Conservation (phyloP, 2,797 vertebrate species). For the Anguilla megastoma region DNA sequence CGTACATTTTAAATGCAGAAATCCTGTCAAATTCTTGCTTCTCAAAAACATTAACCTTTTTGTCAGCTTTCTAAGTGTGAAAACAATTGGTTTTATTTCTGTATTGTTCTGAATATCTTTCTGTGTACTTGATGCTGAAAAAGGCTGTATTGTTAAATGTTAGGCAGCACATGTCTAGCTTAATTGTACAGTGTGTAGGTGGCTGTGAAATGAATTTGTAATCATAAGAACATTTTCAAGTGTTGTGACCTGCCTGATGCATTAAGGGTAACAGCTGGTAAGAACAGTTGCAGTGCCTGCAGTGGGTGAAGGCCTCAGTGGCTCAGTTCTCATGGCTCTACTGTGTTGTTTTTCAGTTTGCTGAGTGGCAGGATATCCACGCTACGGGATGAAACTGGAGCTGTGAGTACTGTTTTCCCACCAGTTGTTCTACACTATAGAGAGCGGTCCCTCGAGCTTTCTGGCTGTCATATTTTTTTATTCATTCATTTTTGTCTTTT, state of each 20-base stretch:
- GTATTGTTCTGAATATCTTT: neutral
- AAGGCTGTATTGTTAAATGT: neutral
- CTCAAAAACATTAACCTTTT: neutral
- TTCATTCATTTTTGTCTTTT: neutral
- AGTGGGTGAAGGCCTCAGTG: neutral
- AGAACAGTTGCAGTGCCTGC: neutral
- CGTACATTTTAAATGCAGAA: neutral
- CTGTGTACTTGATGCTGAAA: neutral
- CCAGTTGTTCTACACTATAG: neutral
- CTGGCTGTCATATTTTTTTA: neutral
- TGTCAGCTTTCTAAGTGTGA: neutral
- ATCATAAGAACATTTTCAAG: neutral
- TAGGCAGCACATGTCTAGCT: neutral
- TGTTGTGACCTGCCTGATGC: neutral
- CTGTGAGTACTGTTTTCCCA: constrained; percentile 79
- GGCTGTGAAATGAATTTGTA: neutral
- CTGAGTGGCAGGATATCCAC: constrained; percentile 98
- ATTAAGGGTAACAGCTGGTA: neutral
- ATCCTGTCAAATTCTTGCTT: neutral
- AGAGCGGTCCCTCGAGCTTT: neutral
- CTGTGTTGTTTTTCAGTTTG: constrained; percentile 77
- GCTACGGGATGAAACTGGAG: constrained; percentile 98
- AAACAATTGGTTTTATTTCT: neutral
- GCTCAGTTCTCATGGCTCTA: neutral
- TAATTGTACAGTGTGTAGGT: neutral